These are phyloP conservation scores for Pemphredon lugubris DNA, from an alignment of 2,888 invertebrate genomes.

Conservation along the genomic window DNA sequence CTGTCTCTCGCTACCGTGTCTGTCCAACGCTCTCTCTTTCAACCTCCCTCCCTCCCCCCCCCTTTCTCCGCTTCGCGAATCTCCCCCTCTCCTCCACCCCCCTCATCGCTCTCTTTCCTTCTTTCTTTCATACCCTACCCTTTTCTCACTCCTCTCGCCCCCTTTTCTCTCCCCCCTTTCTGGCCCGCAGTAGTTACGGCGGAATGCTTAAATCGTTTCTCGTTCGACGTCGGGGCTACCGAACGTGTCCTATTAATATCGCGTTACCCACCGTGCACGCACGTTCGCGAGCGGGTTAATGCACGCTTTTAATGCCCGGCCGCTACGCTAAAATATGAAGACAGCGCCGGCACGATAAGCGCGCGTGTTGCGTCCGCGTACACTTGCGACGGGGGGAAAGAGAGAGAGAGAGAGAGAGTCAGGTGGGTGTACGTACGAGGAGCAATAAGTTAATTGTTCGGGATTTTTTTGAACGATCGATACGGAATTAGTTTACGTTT, in stretches of 20 bases:
- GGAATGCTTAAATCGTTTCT: slow-evolving; percentile 48
- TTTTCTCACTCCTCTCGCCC: not conserved
- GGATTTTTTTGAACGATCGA: slow-evolving; percentile 6
- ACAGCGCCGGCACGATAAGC: slow-evolving; percentile 37
- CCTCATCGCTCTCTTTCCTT: not conserved
- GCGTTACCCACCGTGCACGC: slow-evolving; percentile 43
- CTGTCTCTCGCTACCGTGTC: too few relatives aligned
- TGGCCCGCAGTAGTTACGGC: slow-evolving; percentile 15
- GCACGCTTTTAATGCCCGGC: slow-evolving; percentile 58
- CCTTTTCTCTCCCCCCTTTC: not conserved
- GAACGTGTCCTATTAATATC: slow-evolving; percentile 67
- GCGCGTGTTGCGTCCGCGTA: slow-evolving; percentile 19
- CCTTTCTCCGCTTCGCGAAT: not conserved
- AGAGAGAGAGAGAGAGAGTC: not conserved
- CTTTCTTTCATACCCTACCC: not conserved
- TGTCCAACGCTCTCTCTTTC: not conserved
- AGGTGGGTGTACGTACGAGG: slow-evolving; percentile 17
- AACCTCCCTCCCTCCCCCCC: not conserved
- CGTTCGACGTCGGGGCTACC: slow-evolving; percentile 62
- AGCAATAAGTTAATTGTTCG: slow-evolving; percentile 8
- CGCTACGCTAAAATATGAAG: slow-evolving; percentile 59
- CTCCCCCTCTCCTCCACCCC: not conserved
- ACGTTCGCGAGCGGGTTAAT: slow-evolving; percentile 47
- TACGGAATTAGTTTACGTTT: slow-evolving; percentile 17
- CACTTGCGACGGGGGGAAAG: not conserved